Percentiles rank a stretch among this genome's conserved stretches.
phyloP scores from a whole-genome alignment of 2,797 vertebrate genomes.

The Paguma larvata region DNA sequence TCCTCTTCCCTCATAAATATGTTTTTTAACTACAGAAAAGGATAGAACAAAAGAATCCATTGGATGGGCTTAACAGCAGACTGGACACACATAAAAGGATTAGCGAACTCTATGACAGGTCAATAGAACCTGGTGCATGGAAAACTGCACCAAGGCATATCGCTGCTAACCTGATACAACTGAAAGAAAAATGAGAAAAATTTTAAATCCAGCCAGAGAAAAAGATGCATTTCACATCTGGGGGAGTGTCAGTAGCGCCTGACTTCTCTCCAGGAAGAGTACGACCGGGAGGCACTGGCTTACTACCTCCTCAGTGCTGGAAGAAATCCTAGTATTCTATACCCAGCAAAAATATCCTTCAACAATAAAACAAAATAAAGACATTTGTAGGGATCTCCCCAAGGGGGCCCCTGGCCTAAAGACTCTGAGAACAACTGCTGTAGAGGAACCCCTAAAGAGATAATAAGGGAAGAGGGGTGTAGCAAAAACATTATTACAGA shows the following conservation, averaged over 20 bases:
- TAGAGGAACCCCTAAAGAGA: not conserved
- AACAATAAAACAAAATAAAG: not conserved
- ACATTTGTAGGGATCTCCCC: not conserved
- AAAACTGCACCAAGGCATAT: not conserved
- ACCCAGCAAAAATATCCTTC: not conserved
- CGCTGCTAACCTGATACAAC: not conserved
- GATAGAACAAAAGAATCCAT: not conserved
- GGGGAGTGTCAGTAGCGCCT: fast-evolving
- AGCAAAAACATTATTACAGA: not conserved
- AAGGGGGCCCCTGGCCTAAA: not conserved
- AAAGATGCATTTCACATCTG: fast-evolving
- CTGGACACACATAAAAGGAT: not conserved
- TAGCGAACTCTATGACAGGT: no score
- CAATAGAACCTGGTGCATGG: fast-evolving
- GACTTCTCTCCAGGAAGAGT: not conserved
- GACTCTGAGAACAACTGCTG: not conserved
- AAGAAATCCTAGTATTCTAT: not conserved
- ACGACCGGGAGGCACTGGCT: not conserved
- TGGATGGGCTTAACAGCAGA: not conserved
- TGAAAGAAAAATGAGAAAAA: not conserved
- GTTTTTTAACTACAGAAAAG: not conserved
- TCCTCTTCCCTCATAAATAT: not conserved
- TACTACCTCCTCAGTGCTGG: no score
- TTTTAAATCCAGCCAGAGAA: not conserved
- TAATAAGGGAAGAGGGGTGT: not conserved